Evolutionary conservation across 2,888 invertebrate genomes (phyloP).

Genomic region (Lydus trimaculatus): DNA sequence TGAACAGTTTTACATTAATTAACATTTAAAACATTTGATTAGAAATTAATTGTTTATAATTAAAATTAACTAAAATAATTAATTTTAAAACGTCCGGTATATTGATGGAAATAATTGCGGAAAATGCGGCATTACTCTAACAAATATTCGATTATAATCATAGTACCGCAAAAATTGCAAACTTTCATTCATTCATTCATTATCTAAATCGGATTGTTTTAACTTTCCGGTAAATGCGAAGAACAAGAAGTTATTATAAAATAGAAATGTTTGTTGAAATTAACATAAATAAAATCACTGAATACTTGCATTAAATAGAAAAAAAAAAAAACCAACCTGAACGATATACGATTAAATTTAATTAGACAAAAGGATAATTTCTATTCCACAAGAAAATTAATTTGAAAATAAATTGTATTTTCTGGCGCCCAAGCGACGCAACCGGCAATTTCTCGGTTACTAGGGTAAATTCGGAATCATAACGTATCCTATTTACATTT

Average conservation of each 20-base stretch:
- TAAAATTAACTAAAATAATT: no score
- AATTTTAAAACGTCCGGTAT: no score
- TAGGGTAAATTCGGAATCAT: background rate
- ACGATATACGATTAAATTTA: conserved; percentile 14
- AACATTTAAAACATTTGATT: no score
- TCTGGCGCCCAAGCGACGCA: conserved; percentile 22
- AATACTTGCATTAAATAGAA: background rate
- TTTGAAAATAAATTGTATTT: conserved; percentile 26
- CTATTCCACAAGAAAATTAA: conserved; percentile 24
- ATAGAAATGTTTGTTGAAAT: background rate
- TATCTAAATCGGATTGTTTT: no score
- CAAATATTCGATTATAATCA: background rate
- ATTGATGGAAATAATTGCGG: no score
- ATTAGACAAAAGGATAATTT: conserved; percentile 27
- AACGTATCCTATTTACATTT: background rate
- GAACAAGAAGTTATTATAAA: background rate
- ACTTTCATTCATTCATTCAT: no score
- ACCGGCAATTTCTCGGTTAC: conserved; percentile 13
- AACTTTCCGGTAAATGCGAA: background rate
- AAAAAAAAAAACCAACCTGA: background rate
- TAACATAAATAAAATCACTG: background rate
- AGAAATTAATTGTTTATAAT: no score
- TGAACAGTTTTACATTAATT: no score
- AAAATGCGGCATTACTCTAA: background rate
- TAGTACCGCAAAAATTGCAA: background rate